These are phyloP conservation scores for Aurelia coerulea DNA, from an alignment of 30 jellyfish, hydroid and myxozoan species.

Conservation along the genomic window DNA sequence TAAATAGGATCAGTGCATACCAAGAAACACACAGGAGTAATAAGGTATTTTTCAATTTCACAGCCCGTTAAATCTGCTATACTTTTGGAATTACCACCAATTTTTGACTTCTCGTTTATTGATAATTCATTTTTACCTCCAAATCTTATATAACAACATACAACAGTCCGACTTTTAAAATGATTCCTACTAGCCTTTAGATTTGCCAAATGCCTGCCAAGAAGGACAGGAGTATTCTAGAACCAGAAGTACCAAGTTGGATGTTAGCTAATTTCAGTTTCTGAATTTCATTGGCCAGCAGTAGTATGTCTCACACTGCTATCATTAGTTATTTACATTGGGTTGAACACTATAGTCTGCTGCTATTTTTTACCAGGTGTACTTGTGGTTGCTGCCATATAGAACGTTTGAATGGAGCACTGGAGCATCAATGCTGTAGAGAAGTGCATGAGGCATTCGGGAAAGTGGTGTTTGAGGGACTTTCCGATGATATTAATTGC, in stretches of 20 bases:
- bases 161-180: no score
- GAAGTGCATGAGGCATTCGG: slow-evolving; percentile 19
- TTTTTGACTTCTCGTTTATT: not conserved
- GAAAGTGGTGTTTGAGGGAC: slow-evolving; percentile 27
- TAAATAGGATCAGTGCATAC: no score
- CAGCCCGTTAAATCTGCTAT: no score
- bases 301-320: not conserved
- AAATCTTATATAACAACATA: not conserved
- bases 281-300: not conserved
- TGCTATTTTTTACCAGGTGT: slow-evolving; percentile 8
- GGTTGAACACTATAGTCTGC: not conserved
- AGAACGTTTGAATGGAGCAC: slow-evolving; percentile 21
- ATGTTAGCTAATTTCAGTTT: not conserved
- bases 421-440: slow-evolving; percentile 27
- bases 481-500: slow-evolving; percentile 9
- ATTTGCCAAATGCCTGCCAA: no score
- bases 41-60: no score
- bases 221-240: no score
- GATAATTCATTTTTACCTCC: no score
- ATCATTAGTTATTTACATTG: not conserved
- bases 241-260: no score
- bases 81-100: no score
- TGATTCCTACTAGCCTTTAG: no score
- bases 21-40: no score
- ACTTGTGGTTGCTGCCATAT: slow-evolving; percentile 17